Base-by-base conservation (phyloP, 2,888 invertebrate genomes). In the Dryomyza anilis region DNA sequence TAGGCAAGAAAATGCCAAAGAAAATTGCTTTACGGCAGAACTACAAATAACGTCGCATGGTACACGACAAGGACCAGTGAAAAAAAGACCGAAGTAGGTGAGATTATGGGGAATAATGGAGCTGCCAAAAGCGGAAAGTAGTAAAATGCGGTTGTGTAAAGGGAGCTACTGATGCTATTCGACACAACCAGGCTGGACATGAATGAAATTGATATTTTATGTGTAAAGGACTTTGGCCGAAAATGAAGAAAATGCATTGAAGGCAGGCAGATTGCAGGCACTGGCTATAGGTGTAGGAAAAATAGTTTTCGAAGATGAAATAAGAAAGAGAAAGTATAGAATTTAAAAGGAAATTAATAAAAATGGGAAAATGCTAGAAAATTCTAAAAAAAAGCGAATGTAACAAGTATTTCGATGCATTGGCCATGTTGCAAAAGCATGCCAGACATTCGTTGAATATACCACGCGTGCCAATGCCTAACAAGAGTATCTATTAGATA, bases 401-500 rank as follows among this genome's bases (percentile, higher is more conserved):
- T 19, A 43, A 43, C 43, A 43, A 43, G 19, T 43, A 43, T n/a
- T n/a, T n/a, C n/a, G n/a, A n/a, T n/a, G n/a, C n/a, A n/a, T n/a
- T n/a, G 19, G 2, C n/a, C n/a, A 6, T 43, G 19, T 14, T 5
- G 39, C 39, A 39, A 39, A 14, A 39, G 16, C 39, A 39, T 6
- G 4, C 14, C 4, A 39, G 14, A 39, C 39, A 2, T 16, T 14
- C 48, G 48, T 19, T 23, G 23, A 16, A 48, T 19, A 21, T 8
- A 23, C 48, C 25, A 23, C 48, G 23, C 19, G 14, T 23, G 25
- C n/a, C 21, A 25, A 27, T 25, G 21, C 27, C 27, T 27, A 52
- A 52, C 50, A 52, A 52, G 50, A 52, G 50, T 52, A 52, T 50
- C 50, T 50, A 27, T 27, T 50, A 50, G 50, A 25, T 48, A 25